These are phyloP conservation scores for Himalopsyche japonica DNA, from an alignment of 2,888 invertebrate species.

Conservation along the genomic window DNA sequence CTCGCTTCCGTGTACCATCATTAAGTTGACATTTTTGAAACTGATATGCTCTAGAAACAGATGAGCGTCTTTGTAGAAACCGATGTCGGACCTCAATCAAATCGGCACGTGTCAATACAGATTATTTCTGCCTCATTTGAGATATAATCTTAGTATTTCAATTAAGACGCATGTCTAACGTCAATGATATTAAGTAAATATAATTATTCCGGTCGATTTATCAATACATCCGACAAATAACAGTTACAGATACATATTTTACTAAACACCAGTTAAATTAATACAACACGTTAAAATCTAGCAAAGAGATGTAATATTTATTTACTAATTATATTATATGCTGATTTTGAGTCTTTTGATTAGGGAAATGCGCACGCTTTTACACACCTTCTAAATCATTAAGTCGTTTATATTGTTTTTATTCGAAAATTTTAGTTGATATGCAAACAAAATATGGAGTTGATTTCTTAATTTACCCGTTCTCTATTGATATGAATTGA, in stretches of 20 bases:
- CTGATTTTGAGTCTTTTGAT: no score
- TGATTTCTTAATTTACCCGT: no score
- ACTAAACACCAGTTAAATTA: background rate
- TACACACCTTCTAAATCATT: no score
- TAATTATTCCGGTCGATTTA: background rate
- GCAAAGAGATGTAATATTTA: no score
- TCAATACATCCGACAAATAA: background rate
- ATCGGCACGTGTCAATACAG: slow-evolving; percentile 7
- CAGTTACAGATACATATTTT: background rate
- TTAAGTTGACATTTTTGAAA: background rate
- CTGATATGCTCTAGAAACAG: background rate
- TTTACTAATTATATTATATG: no score
- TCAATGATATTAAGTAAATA: background rate
- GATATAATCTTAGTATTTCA: background rate
- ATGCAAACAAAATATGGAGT: no score
- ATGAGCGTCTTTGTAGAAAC: background rate
- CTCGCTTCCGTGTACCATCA: background rate
- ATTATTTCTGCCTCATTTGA: slow-evolving; percentile 9
- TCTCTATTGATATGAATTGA: no score
- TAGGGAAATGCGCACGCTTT: no score
- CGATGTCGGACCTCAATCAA: slow-evolving; percentile 5
- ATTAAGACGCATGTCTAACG: background rate
- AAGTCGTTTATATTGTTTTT: no score
- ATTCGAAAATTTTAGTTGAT: no score
- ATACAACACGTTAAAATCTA: no score